These are phyloP conservation scores for Emydoidea blandingii DNA, from an alignment of 2,797 vertebrate species.

Conservation along the genomic window DNA sequence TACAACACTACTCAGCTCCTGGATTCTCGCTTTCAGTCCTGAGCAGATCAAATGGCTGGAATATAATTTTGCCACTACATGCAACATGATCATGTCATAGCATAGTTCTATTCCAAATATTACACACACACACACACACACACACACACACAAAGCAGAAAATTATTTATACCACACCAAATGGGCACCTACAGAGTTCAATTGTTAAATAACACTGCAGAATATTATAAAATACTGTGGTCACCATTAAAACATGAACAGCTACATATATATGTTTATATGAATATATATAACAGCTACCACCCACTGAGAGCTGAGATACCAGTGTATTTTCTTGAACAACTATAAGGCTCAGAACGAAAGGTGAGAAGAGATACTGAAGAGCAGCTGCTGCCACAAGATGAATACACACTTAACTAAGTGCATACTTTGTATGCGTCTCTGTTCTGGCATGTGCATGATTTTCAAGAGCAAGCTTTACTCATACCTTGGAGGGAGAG, in stretches of 20 bases:
- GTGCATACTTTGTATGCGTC: not conserved
- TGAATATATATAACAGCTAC: not conserved
- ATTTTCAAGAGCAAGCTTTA: conserved; percentile 17
- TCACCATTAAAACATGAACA: not conserved
- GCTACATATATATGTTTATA: too few species aligned
- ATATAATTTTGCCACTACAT: not conserved
- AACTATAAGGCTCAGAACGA: not conserved
- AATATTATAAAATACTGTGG: not conserved
- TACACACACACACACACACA: not conserved
- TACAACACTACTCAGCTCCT: not conserved
- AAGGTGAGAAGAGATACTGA: not conserved
- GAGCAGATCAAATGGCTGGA: fast-evolving
- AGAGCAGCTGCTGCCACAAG: not conserved
- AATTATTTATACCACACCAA: not conserved
- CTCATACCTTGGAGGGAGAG: not conserved
- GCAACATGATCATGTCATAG: not conserved
- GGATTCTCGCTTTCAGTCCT: not conserved
- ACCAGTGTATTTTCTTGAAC: not conserved
- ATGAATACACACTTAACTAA: not conserved
- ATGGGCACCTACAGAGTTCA: not conserved
- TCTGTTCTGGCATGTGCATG: not conserved
- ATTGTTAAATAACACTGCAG: not conserved
- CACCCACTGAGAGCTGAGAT: not conserved
- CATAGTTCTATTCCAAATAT: not conserved
- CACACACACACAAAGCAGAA: not conserved